Evolutionary conservation across 2,888 invertebrate species (phyloP), one percentile per base, ranked within the genome.

Genomic region (Dicycla oo): DNA sequence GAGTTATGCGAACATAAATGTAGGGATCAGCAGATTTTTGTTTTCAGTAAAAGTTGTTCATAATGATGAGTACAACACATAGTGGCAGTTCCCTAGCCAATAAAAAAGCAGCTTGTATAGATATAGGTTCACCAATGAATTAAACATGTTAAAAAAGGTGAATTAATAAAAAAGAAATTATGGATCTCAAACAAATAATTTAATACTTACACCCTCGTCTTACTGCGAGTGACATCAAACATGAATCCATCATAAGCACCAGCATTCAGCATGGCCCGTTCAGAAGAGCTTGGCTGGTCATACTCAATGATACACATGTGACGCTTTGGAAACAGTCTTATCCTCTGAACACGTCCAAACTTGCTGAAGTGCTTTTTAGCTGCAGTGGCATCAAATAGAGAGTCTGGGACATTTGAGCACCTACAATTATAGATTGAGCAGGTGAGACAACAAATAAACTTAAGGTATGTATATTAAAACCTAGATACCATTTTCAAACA

Each of bases 231-330:
- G 2, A 97, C 96, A 84, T 96, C 94, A 92, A 97, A 97, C 91
- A 96, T 94, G 69, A 97, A 95, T 0, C 97, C 97, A 87, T 97
- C 96, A 87, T 94, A 97, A 51, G 96, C 95, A 0, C 97, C 97
- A 38, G 97, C 97, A 86, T 97, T 97, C 4, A 96, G 91, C 30
- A 97, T 93, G 0, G 97, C 98, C 45, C 93, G 92, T 65, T 96
- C 96, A 0, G 97, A 97, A 62, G 96, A 96, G 40, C 94, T 95
- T 65, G 97, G 96, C 51, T 94, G 96, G 54, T 96, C 96, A 93
- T 98, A 98, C 86, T 97, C 97, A 13, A 98, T 96, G 0, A 97
- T 96, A 80, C 98, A 98, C 81, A 96, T 96, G 72, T 96, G 96
- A 64, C 97, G 97, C 73, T 96, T 97, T 0, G 97, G 97, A 64